Base-by-base conservation (phyloP, 92 coral and sea anemone genomes). In the Paragorgia papillata region DNA sequence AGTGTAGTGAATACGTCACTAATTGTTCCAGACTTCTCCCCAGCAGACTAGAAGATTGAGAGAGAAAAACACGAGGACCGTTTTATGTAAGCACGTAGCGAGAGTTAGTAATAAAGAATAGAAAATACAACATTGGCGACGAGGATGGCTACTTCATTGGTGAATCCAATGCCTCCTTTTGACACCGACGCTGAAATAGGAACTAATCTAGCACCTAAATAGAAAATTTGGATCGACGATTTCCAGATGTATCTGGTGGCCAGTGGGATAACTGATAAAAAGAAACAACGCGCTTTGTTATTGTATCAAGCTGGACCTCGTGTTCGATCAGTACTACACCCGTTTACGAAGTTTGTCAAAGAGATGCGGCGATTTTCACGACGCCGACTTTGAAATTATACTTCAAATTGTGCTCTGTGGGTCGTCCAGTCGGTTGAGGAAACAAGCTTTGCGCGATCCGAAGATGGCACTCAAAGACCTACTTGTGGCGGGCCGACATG, bases 141-240 rank as follows among this genome's bases (percentile, higher is more conserved):
- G n/a, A n/a, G n/a, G n/a, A n/a, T n/a, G n/a, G n/a, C n/a, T n/a
- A n/a, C n/a, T n/a, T n/a, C n/a, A n/a, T n/a, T n/a, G n/a, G n/a
- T n/a, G n/a, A 37, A 57, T 18, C 62, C 62, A 25, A 57, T 57
- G 62, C 28, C 62, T 7, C 62, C 1, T 3, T 57, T 57, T 57
- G 62, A 57, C 25, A 24, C 62, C 10, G 62, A 57, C 31, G 2
- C 21, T 15, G 62, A 57, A 57, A 57, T 57, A 7, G 62, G 62
- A 1, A 57, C 62, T 6, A 57, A 57, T 57, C 62, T 22, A 8
- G 62, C 62, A 7, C 62, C 24, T 2, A 57, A 57, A 24, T 57
- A 29, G 62, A 57, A 57, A 30, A 57, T 24, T 21, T 57, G 62
- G 62, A 57, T 22, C 1, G 62, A 57, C 18, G 62, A 57, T 2